phyloP scores from a whole-genome alignment of 2,888 invertebrate species.

The Polyommatus iphigenia region DNA sequence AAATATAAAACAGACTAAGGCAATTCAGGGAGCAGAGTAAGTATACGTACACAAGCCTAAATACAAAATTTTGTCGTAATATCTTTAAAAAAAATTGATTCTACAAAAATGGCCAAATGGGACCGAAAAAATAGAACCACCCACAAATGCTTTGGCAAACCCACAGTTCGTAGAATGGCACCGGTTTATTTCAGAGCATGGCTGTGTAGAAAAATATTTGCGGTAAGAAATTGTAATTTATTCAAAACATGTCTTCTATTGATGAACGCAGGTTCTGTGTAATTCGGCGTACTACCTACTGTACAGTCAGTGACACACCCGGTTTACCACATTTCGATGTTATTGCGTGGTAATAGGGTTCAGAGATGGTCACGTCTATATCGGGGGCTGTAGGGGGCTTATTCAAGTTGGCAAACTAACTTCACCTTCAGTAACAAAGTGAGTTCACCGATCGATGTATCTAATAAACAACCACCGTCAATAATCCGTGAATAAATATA shows the following conservation, averaged over 20 bases:
- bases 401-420: background rate
- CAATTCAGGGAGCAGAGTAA: too few species aligned
- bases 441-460: conserved; percentile 13
- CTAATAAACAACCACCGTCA: conserved; percentile 9
- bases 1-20: too few species aligned
- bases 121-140: too few species aligned
- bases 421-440: background rate
- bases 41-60: too few species aligned
- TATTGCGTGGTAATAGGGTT: too few species aligned
- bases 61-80: too few species aligned
- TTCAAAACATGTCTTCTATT: background rate
- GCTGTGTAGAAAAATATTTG: background rate
- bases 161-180: background rate
- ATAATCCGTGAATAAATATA: background rate
- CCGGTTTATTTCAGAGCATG: background rate
- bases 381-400: background rate
- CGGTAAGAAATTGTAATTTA: background rate
- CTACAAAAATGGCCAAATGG: too few species aligned
- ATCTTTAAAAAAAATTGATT: too few species aligned
- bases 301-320: background rate
- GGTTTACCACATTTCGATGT: too few species aligned
- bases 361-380: too few species aligned
- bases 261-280: background rate
- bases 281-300: background rate
- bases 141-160: background rate